These are phyloP conservation scores for Pseudopipra pipra DNA, from an alignment of 2,113 vertebrate genomes.

Conservation along the genomic window DNA sequence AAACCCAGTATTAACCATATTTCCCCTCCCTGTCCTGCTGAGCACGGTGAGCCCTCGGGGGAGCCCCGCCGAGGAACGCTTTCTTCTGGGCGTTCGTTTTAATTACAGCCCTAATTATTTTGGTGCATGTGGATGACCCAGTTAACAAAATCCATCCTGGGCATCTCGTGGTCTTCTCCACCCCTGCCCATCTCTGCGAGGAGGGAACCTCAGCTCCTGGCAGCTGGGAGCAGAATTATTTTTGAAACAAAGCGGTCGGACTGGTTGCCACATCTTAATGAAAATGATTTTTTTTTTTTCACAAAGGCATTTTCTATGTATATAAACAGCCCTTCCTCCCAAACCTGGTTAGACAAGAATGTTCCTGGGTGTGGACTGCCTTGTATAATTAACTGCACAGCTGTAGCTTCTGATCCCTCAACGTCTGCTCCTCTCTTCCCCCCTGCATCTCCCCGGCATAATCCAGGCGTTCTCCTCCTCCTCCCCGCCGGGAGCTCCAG, in stretches of 20 bases:
- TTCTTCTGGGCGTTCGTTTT: constrained; percentile 50
- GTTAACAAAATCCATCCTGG: constrained; percentile 41
- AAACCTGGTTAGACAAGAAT: constrained; percentile 74
- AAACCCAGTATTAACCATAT: neutral
- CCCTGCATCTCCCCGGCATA: constrained; percentile 32
- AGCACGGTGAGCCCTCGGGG: neutral
- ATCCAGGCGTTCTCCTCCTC: constrained; percentile 32
- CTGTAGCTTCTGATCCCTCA: constrained; percentile 49
- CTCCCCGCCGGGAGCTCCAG: constrained; percentile 34
- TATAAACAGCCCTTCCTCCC: constrained; percentile 68
- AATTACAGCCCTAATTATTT: constrained; percentile 36
- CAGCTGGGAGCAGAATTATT: constrained; percentile 2
- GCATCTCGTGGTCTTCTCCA: constrained; percentile 7
- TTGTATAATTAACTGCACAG: constrained; percentile 68
- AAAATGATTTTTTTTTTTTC: constrained; percentile 16
- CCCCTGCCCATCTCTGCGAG: constrained; percentile 18
- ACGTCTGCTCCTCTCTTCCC: constrained; percentile 29
- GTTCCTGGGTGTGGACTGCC: constrained; percentile 73
- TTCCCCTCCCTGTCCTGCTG: neutral
- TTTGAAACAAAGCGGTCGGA: constrained; percentile 58
- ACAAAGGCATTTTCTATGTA: constrained; percentile 30
- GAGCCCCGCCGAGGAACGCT: constrained; percentile 22
- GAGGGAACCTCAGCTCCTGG: constrained; percentile 5
- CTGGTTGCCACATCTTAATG: constrained; percentile 68
- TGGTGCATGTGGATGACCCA: constrained; percentile 36